These are phyloP conservation scores for Triplophysa tibetana DNA, from an alignment of 2,113 vertebrate genomes.

Conservation along the genomic window DNA sequence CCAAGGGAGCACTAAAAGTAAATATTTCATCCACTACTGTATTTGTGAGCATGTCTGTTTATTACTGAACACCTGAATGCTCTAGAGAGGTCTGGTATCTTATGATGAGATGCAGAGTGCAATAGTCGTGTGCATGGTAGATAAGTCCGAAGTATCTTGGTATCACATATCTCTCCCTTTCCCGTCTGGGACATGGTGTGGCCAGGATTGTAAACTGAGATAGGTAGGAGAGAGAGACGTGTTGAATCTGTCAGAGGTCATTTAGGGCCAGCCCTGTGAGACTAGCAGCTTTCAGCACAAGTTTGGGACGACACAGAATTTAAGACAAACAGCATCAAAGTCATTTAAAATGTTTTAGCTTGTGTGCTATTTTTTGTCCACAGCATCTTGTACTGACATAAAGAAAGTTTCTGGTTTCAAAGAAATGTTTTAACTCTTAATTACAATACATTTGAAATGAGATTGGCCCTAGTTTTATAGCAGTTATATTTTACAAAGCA, in stretches of 20 bases:
- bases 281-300: conserved; percentile 18
- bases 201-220: conserved; percentile 59
- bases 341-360: background rate
- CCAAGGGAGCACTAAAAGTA: too few species aligned
- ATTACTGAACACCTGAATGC: background rate
- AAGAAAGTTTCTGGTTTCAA: background rate
- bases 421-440: background rate
- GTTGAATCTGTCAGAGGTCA: conserved; percentile 41
- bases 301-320: background rate
- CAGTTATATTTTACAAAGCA: background rate
- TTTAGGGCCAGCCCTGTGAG: conserved; percentile 39
- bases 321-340: conserved; percentile 10
- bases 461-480: background rate
- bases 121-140: conserved; percentile 20
- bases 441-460: background rate
- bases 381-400: background rate
- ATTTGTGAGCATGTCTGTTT: background rate
- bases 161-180: background rate
- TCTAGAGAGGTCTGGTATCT: background rate
- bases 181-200: conserved; percentile 41
- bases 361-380: background rate
- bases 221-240: conserved; percentile 5
- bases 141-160: conserved; percentile 39
- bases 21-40: too few species aligned
- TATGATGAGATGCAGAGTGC: background rate